Base-by-base conservation (phyloP, 2,113 vertebrate species). In the Platichthys flesus region DNA sequence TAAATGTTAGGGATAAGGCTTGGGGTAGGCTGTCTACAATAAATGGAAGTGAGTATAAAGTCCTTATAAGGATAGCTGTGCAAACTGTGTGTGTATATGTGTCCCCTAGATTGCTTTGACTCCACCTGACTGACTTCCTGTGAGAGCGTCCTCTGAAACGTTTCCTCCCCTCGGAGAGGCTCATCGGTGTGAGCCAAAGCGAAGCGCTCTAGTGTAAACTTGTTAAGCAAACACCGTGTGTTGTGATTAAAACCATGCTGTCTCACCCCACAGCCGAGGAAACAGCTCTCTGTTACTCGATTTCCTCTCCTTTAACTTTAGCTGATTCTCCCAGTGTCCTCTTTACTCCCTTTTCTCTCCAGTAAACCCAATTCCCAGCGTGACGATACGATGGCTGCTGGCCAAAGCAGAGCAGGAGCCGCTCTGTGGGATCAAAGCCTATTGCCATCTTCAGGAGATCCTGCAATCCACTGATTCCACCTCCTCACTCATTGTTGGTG, bases 211-310 rank as follows among this genome's bases (percentile, higher is more conserved):
- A 49, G 74, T 82, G 78, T 79, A 78, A 89, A 85, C 79, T 54
- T 84, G 74, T 71, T 73, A 85, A 84, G 67, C 51, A 88, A 81
- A 85, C 85, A 79, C 82, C 78, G 59, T 35, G 24, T 83, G 88
- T 81, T 84, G 75, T 85, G 78, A 87, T 89, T 79, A 74, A 88
- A 79, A 37, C 58, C 82, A 78, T 56, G 81, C 81, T 66, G 81
- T 81, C 65, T 87, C 57, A 23, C 61, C 58, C 61, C 64, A 73
- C 24, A 6, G 6, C 20, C 5, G 20, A 52, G 45, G 14, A 49
- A 49, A 6, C 45, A 56, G 10, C 55, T 56, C 55, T 56, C 54
- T 15, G 12, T 24, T 24, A 6, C 21, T 42, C 3, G 10, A 42
- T 42, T 42, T 59, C 26, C 42, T 16, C 9, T 12, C 59, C 16